A percentile compares a stretch with the other conserved stretches of the same genome.
These are phyloP conservation scores for Suillia variegata DNA, from an alignment of 2,888 invertebrate species.

Conservation along the genomic window DNA sequence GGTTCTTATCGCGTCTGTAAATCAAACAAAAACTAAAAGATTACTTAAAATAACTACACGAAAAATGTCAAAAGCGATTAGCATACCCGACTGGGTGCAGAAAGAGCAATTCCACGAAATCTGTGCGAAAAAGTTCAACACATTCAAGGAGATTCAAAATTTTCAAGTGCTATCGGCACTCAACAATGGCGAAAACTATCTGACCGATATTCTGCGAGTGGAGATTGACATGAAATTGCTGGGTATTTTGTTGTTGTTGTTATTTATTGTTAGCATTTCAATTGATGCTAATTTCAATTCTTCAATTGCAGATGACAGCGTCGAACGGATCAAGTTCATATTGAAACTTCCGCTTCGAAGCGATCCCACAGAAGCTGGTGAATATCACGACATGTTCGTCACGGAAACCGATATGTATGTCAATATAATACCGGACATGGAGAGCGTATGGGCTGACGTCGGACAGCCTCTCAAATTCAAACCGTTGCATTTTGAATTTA, in stretches of 20 bases:
- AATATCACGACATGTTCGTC: slow-evolving; percentile 30
- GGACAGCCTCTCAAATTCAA: slow-evolving; percentile 31
- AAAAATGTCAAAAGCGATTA: too few relatives aligned
- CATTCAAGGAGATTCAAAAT: slow-evolving; percentile 23
- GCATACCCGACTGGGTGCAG: background rate
- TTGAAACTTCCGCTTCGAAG: slow-evolving; percentile 17
- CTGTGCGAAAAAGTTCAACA: background rate
- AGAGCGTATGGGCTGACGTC: slow-evolving; percentile 30
- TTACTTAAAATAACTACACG: too few relatives aligned
- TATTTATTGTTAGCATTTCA: background rate
- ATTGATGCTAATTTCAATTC: too few relatives aligned
- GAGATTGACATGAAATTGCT: slow-evolving; percentile 38
- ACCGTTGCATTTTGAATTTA: slow-evolving; percentile 29
- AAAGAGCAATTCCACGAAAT: background rate
- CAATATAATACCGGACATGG: slow-evolving; percentile 32
- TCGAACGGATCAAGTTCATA: slow-evolving; percentile 20
- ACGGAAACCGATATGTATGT: slow-evolving; percentile 23
- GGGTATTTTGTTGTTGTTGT: slow-evolving; percentile 32
- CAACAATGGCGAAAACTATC: slow-evolving; percentile 47
- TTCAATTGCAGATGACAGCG: slow-evolving; percentile 16
- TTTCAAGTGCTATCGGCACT: slow-evolving; percentile 37
- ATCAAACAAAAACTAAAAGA: too few relatives aligned
- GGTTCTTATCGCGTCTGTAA: too few relatives aligned
- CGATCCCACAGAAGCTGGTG: slow-evolving; percentile 14
- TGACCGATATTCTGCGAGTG: slow-evolving; percentile 42